phyloP scores from a whole-genome alignment of 2,888 invertebrate genomes.

The Sinelater perroti region DNA sequence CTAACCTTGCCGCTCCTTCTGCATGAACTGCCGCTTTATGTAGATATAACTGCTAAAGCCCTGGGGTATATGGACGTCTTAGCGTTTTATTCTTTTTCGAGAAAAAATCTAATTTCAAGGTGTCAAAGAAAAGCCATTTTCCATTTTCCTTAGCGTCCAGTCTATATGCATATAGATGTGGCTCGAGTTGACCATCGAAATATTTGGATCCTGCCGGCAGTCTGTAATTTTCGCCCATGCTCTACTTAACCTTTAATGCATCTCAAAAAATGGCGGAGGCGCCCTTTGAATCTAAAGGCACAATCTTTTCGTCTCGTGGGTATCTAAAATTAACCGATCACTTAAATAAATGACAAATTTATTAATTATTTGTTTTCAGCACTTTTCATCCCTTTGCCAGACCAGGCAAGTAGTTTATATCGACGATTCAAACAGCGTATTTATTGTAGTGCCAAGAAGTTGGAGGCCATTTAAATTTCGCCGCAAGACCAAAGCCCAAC shows the following conservation, averaged over 20 bases:
- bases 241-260: no score
- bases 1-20: slow-evolving; percentile 47
- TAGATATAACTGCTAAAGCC: slow-evolving; percentile 57
- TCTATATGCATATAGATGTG: slow-evolving; percentile 46
- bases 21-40: slow-evolving; percentile 52
- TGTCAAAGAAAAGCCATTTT: slow-evolving; percentile 64
- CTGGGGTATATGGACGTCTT: slow-evolving; percentile 57
- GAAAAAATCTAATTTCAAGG: slow-evolving; percentile 64
- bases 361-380: slow-evolving; percentile 7
- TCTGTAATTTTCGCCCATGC: slow-evolving; percentile 19
- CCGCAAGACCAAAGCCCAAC: slow-evolving; percentile 41
- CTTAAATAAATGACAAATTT: slow-evolving; percentile 5
- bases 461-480: slow-evolving; percentile 28
- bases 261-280: no score
- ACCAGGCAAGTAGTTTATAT: no score
- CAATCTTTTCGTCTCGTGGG: no score
- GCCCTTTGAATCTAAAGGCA: no score
- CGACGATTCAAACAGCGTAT: no score
- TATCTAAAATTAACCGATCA: no score
- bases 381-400: no score
- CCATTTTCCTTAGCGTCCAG: slow-evolving; percentile 57
- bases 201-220: slow-evolving; percentile 45
- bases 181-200: slow-evolving; percentile 56
- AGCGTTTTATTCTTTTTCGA: slow-evolving; percentile 58
- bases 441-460: no score